These are phyloP conservation scores for Ormyrus thymus DNA, from an alignment of 2,888 invertebrate genomes.

Conservation along the genomic window DNA sequence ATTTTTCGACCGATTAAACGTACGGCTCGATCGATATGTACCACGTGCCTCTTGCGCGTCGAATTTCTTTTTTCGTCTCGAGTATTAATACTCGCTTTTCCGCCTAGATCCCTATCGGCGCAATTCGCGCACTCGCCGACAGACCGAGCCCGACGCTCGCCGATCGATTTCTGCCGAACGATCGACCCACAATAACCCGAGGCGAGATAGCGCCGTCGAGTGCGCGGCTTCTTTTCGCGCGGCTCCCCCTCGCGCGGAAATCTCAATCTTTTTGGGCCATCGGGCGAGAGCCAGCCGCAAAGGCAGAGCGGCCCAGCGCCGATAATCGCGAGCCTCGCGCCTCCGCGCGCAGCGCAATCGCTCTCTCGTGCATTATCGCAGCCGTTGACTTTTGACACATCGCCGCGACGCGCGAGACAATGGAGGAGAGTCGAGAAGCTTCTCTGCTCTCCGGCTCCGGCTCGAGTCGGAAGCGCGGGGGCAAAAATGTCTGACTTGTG, in stretches of 20 bases:
- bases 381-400: too few relatives aligned
- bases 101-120: too few relatives aligned
- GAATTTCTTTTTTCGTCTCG: neutral
- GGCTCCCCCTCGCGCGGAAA: neutral
- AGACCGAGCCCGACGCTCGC: too few relatives aligned
- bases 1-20: slow-evolving; percentile 57
- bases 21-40: slow-evolving; percentile 48
- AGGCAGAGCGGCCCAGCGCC: neutral
- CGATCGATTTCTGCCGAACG: neutral
- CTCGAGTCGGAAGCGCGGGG: slow-evolving; percentile 6
- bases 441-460: neutral
- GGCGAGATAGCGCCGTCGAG: neutral
- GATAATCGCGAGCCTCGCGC: slow-evolving; percentile 9
- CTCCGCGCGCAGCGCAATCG: neutral
- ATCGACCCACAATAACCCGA: neutral
- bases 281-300: slow-evolving; percentile 1
- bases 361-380: neutral
- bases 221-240: neutral
- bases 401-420: too few relatives aligned
- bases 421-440: neutral
- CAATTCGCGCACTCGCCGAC: too few relatives aligned
- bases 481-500: neutral
- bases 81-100: too few relatives aligned
- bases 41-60: slow-evolving; percentile 7
- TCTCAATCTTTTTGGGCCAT: slow-evolving; percentile 37